Evolutionary conservation across 2,113 vertebrate genomes (phyloP).

Genomic region (Tretioscincus oriximinensis): DNA sequence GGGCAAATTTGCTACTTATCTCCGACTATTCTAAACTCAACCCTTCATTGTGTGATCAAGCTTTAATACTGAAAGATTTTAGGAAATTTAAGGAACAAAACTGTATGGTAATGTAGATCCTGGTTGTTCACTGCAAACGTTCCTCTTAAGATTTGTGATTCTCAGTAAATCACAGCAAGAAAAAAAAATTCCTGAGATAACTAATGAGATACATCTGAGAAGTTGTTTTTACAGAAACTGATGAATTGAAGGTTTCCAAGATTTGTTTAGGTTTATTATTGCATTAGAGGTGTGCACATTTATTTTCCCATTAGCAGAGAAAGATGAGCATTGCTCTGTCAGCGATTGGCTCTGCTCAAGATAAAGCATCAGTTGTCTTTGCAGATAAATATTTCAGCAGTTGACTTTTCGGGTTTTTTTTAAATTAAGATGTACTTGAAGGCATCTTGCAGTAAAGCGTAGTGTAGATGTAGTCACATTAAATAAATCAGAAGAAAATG

Average conservation of each 20-base stretch:
- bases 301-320: not conserved
- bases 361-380: not conserved
- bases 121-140: not conserved
- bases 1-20: no score
- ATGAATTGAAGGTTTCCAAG: not conserved
- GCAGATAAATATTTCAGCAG: conserved; percentile 3
- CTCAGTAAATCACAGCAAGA: not conserved
- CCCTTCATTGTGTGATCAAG: no score
- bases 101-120: not conserved
- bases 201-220: not conserved
- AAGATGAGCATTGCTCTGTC: not conserved
- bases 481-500: conserved; percentile 11
- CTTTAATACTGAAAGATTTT: not conserved
- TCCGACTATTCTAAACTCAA: no score
- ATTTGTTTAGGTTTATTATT: conserved; percentile 5
- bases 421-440: conserved; percentile 3
- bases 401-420: not conserved
- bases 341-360: not conserved
- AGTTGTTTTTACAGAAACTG: not conserved
- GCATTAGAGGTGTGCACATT: not conserved
- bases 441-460: conserved; percentile 8
- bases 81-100: not conserved
- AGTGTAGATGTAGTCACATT: not conserved
- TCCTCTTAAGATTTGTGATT: not conserved
- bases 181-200: not conserved